phyloP scores from a whole-genome alignment of 2,797 vertebrate species.

The Premnoplex brunnescens region DNA sequence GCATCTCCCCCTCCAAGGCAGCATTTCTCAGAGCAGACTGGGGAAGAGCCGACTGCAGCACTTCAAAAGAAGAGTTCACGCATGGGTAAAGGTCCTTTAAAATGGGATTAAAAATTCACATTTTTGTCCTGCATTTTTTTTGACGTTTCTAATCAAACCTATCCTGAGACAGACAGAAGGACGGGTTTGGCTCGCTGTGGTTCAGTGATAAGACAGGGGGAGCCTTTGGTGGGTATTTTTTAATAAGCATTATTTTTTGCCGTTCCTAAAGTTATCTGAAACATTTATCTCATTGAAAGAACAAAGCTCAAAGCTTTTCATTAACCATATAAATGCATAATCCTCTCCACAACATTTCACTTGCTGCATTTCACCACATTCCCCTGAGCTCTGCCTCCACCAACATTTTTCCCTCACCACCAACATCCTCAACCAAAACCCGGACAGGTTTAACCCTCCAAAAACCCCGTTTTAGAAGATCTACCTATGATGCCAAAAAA shows the following conservation, averaged over 20 bases:
- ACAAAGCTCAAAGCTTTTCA: background rate
- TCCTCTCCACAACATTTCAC: background rate
- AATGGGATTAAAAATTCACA: constrained; percentile 42
- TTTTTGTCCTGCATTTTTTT: background rate
- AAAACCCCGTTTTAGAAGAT: rapidly evolving
- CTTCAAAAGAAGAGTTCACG: constrained; percentile 38
- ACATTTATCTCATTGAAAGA: background rate
- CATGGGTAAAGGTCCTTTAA: constrained; percentile 29
- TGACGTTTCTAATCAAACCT: constrained; percentile 3
- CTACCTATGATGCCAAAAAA: rapidly evolving
- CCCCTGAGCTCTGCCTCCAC: rapidly evolving
- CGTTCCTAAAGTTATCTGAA: background rate
- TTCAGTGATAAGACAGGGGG: background rate
- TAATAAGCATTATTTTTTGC: background rate
- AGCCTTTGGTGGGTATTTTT: background rate
- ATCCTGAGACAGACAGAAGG: background rate
- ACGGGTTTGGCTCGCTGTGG: rapidly evolving
- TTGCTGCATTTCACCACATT: background rate
- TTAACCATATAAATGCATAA: rapidly evolving
- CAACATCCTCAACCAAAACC: background rate
- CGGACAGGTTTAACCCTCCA: rapidly evolving
- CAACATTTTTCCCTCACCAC: rapidly evolving
- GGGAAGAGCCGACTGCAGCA: background rate
- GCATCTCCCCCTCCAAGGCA: background rate
- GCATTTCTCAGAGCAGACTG: background rate